Base-by-base conservation (phyloP, 2,113 vertebrate genomes). In the Progne subis region DNA sequence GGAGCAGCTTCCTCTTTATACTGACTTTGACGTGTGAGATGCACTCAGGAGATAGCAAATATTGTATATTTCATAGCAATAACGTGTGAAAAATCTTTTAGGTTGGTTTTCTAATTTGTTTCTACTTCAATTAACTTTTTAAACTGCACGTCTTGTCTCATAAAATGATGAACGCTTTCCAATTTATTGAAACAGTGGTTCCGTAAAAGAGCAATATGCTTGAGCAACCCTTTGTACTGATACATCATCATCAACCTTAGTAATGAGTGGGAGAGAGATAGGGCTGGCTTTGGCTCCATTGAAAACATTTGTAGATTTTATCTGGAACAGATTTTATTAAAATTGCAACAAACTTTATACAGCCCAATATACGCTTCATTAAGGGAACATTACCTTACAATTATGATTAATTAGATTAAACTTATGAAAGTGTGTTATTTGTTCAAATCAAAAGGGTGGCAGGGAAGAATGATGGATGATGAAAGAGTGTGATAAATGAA, bases 361-460 rank as follows among this genome's bases (percentile, higher is more conserved):
- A 99, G 98, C 98, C 98, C 98, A 98, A 98, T 97, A 98, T 96
- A 97, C n/a, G 98, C 96, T 98, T 99, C 99, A 99, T 99, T 99
- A 99, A 99, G 98, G 98, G 97, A 98, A 98, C 98, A 99, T 99
- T 98, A 99, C 99, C 97, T 98, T 97, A 97, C 98, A 98, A 98
- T 99, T 98, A 98, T 99, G 99, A 99, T 99, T 99, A 99, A 99
- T 99, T 99, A 98, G 98, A 98, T 99, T 99, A 99, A 98, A 99
- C 98, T 99, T 99, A 98, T 99, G 98, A 98, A 98, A 98, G 98
- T 98, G 97, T 98, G 98, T 99, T 98, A 98, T 99, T 98, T 98
- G 97, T 98, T 98, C 95, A 98, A 98, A 98, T 98, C 98, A 98
- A 98, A 98, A 98, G 96, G 97, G 96, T 97, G 97, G 80, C 89